Conservation (phyloP, 2,888 invertebrate species). For the Notodonta dromedarius region DNA sequence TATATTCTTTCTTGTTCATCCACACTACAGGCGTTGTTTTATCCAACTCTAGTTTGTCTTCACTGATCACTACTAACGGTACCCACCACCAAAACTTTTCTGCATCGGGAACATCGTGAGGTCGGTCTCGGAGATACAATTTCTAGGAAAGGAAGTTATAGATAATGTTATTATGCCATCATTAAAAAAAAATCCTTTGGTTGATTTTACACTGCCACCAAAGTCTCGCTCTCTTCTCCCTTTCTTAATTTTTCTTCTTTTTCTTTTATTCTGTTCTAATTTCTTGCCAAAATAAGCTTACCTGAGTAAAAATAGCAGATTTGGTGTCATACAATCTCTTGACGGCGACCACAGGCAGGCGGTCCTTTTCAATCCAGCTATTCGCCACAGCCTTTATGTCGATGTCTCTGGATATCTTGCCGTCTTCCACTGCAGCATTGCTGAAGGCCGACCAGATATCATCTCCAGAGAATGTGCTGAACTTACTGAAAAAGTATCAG, state of each 20-base stretch:
- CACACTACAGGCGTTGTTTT: slow-evolving; percentile 84
- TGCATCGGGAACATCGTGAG: slow-evolving; percentile 88
- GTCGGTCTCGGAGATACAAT: slow-evolving; percentile 89
- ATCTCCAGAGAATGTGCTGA: slow-evolving; percentile 89
- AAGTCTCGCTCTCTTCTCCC: too few relatives aligned
- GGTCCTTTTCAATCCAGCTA: slow-evolving; percentile 92
- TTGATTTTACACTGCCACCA: too few relatives aligned
- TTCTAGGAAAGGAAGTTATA: slow-evolving; percentile 68
- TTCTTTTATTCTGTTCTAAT: too few relatives aligned
- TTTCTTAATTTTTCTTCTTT: too few relatives aligned
- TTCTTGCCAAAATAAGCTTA: slow-evolving; percentile 40
- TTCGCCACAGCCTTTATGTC: slow-evolving; percentile 88
- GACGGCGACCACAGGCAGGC: slow-evolving; percentile 90
- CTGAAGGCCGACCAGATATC: slow-evolving; percentile 92
- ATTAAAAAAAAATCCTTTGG: too few relatives aligned
- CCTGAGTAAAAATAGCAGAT: slow-evolving; percentile 86
- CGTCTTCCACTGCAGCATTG: slow-evolving; percentile 86
- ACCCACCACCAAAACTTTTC: slow-evolving; percentile 90
- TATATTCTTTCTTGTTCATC: slow-evolving; percentile 85
- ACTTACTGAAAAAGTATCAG: slow-evolving; percentile 78
- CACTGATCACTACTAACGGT: slow-evolving; percentile 86
- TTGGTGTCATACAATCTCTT: slow-evolving; percentile 87
- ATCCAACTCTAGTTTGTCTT: slow-evolving; percentile 84
- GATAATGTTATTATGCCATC: not conserved
- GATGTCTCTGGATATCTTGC: slow-evolving; percentile 75